These are phyloP conservation scores for Aradus depressus DNA, from an alignment of 2,888 invertebrate genomes.

Conservation along the genomic window DNA sequence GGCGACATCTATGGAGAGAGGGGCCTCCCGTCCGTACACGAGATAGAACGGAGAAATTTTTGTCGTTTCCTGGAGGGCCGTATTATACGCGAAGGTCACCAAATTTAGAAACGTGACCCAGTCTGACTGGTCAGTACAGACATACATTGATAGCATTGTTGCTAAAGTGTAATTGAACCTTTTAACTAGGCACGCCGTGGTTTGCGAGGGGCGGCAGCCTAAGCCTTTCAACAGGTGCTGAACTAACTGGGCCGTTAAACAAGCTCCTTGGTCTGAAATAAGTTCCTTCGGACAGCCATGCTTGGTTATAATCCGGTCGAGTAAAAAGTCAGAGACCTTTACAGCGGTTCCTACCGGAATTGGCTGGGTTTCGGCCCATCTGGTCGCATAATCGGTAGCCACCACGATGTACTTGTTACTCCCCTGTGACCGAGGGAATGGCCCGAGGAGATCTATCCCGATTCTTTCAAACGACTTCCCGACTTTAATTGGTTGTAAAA, in stretches of 20 bases:
- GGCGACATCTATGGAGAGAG: too few species aligned
- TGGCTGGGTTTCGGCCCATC: constrained; percentile 1
- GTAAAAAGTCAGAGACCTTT: too few species aligned
- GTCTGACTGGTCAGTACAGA: constrained; percentile 3
- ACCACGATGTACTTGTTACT: constrained; percentile 3
- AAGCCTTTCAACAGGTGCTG: background rate
- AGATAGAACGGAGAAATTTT: background rate
- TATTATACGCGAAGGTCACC: constrained; percentile 4
- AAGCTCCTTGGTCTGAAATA: background rate
- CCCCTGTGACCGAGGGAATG: background rate
- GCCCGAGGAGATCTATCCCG: constrained; percentile 6
- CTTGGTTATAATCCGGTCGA: constrained; percentile 7
- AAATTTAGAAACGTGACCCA: constrained; percentile 6
- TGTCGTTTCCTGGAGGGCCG: constrained; percentile 1
- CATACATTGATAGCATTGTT: constrained; percentile 4
- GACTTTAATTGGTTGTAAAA: constrained; percentile 4
- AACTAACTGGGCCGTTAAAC: background rate
- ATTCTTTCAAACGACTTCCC: constrained; percentile 2
- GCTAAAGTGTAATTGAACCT: constrained; percentile 5
- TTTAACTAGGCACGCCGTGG: constrained; percentile 7
- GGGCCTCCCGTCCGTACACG: background rate
- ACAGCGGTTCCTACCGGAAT: background rate
- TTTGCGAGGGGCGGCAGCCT: constrained; percentile 2
- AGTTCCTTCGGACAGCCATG: background rate
- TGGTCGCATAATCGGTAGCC: constrained; percentile 3